phyloP scores from a whole-genome alignment of 2,888 invertebrate genomes.

The Electrophaes corylata region DNA sequence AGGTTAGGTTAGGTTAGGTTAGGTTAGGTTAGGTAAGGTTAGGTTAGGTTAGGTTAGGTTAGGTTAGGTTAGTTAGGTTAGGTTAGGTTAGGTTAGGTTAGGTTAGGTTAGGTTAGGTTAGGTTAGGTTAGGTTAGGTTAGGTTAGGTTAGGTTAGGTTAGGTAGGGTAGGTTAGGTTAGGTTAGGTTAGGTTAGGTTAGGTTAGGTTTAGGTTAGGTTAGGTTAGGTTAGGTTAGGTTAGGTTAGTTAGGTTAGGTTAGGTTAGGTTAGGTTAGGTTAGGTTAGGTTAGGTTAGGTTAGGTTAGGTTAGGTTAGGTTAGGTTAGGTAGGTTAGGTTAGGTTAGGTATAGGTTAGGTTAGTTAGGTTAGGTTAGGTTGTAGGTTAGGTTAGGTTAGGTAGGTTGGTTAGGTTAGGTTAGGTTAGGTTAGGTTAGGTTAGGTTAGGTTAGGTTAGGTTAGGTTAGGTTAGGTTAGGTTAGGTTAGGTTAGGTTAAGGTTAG shows the following conservation, averaged over 20 bases:
- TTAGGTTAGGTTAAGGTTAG: no score
- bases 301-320: slow-evolving; percentile 34
- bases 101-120: not conserved
- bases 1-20: slow-evolving; percentile 29
- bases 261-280: slow-evolving; percentile 35
- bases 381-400: slow-evolving; percentile 20
- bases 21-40: slow-evolving; percentile 37
- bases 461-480: slow-evolving; percentile 31
- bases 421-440: no score
- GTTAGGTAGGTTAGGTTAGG: slow-evolving; percentile 41
- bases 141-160: slow-evolving; percentile 29
- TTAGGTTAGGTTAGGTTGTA: slow-evolving; percentile 30
- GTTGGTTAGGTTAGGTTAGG: no score
- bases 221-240: not conserved
- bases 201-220: no score
- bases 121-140: slow-evolving; percentile 16
- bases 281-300: slow-evolving; percentile 29
- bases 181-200: no score
- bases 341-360: slow-evolving; percentile 23
- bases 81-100: slow-evolving; percentile 30
- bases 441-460: slow-evolving; percentile 36
- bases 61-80: slow-evolving; percentile 21
- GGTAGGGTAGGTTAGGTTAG: not conserved
- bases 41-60: slow-evolving; percentile 32
- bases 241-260: slow-evolving; percentile 17